These are phyloP conservation scores for Ptyas mucosa DNA, from an alignment of 2,113 vertebrate species.

Conservation along the genomic window DNA sequence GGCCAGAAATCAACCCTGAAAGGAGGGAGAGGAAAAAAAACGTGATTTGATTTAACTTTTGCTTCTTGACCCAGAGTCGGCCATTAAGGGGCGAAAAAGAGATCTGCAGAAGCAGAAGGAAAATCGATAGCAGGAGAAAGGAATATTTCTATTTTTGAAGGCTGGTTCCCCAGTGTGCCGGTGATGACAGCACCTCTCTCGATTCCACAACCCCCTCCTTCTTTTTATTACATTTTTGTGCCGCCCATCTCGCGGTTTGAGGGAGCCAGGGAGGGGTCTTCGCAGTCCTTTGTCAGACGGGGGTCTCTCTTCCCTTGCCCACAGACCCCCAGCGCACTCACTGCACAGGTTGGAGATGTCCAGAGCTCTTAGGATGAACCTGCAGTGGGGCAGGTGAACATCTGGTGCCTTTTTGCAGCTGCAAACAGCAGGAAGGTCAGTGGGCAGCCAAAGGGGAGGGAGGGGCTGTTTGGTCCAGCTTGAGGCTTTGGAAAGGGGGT, in stretches of 20 bases:
- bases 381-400: neutral
- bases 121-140: neutral
- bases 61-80: neutral
- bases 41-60: neutral
- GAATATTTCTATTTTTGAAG: neutral
- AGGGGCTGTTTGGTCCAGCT: neutral
- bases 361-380: accelerated
- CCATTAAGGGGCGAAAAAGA: neutral
- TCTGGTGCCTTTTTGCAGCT: neutral
- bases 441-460: no score
- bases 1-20: neutral
- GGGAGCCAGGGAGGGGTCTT: slow-evolving; percentile 26
- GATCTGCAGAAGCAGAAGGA: neutral
- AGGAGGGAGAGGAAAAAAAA: neutral
- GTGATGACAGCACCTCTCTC: neutral
- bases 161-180: neutral
- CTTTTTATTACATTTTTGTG: neutral
- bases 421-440: neutral
- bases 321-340: neutral
- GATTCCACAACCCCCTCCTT: neutral
- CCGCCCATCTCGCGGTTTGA: neutral
- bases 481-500: neutral
- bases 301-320: neutral
- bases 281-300: neutral
- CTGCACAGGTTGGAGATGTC: neutral